Base-by-base conservation (phyloP, 2,113 vertebrate species). In the Neolamprologus sp. region DNA sequence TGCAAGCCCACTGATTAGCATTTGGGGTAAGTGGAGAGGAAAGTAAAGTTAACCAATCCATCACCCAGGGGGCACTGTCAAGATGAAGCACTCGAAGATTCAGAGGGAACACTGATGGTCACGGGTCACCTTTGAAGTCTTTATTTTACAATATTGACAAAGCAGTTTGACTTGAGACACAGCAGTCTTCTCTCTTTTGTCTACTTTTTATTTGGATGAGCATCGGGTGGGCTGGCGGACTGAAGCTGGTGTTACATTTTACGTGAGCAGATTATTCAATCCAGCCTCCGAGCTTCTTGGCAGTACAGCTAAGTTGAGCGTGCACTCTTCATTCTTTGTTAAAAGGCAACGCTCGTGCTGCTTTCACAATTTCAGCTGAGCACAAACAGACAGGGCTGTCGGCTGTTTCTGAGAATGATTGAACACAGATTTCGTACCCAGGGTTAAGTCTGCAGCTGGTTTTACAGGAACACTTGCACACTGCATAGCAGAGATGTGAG, bases 1-100 rank as follows among this genome's bases (percentile, higher is more conserved):
- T 85, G 87, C 86, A 82, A 60, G 58, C 33, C 55, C 84, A 93
- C 84, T 91, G 94, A 95, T 96, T 89, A 93, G 86, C 83, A 85
- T 79, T 47, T 47, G 45, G 57, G 42, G 54, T 65, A 81, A 95
- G 75, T 82, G 65, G 80, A 91, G 60, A 88, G 83, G 57, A 73
- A 82, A 83, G 80, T 57, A 85, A 85, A 89, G 75, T 87, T 79
- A 86, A 80, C 37, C 58, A 51, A 94, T 95, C 93, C 88, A 90
- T 96, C 91, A 95, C 80, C 88, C 81, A 21, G 51, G 63, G 87
- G 89, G 54, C 55, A 37, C 51, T 79, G 90, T 93, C 85, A 73
- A 82, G 91, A 91, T 91, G 71, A 82, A 89, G 83, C 58, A 83
- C 42, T 33, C 19, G 10, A 10, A 45, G 37, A 79, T 55, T 83